phyloP scores from a whole-genome alignment of 1,140 invertebrate genomes.

The Camponotus floridanus region DNA sequence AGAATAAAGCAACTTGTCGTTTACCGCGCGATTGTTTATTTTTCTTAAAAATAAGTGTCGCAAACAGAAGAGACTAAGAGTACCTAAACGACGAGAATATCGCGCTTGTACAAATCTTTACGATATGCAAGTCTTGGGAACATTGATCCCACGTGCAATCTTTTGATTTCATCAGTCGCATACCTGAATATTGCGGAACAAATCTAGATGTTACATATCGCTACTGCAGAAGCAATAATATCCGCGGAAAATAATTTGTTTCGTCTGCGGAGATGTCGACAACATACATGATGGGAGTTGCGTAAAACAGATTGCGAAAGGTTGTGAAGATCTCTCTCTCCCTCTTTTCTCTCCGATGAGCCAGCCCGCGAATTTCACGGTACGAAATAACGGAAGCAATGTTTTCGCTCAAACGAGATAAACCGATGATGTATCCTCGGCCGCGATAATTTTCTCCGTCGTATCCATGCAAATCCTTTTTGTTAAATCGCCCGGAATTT shows the following conservation, averaged over 20 bases:
- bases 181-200: not conserved
- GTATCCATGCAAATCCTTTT: slow-evolving; percentile 38
- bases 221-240: not conserved
- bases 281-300: not conserved
- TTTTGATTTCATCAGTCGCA: no score
- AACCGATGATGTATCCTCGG: not conserved
- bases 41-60: slow-evolving; percentile 13
- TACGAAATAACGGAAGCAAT: slow-evolving; percentile 5
- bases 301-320: slow-evolving; percentile 23
- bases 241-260: not conserved
- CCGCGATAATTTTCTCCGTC: not conserved
- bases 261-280: not conserved
- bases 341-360: not conserved
- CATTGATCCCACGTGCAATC: no score
- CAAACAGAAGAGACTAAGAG: not conserved
- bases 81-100: slow-evolving; percentile 6
- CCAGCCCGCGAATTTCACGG: not conserved
- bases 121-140: no score
- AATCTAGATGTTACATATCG: not conserved
- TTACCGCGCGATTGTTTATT: slow-evolving; percentile 2
- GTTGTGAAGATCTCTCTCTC: not conserved
- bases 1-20: not conserved
- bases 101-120: not conserved
- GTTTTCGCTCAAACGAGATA: not conserved
- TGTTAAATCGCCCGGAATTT: slow-evolving; percentile 33